Evolutionary conservation across 2,797 vertebrate species (phyloP), one percentile per base, ranked within the genome.

Genomic region (Coendou prehensilis): DNA sequence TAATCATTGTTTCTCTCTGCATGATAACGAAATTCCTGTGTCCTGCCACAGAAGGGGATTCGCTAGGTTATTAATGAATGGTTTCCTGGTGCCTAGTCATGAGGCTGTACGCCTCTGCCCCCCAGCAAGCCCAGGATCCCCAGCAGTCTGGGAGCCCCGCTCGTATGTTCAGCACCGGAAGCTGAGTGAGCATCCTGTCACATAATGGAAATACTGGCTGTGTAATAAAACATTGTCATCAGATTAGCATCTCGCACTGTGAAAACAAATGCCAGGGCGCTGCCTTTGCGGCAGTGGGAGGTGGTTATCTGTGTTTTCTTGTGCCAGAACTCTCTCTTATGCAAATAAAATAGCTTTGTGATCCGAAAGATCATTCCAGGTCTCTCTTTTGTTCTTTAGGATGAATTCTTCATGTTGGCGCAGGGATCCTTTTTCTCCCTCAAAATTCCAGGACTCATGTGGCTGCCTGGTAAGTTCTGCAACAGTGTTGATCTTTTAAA

Each of bases 371-470:
- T 84, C 67, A 37, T 82, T 91, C 15, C 6, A 54, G 13, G 87
- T 92, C 45, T 87, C 57, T 50, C 41, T 0, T 96, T 95, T 95
- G 47, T 94, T 96, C 3, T 57, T 78, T 87, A 98, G 98, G 97
- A 91, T 73, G 96, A 98, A 97, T 61, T 86, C 93, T 91, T 98
- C 98, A 2, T 98, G 98, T 54, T 98, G 98, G 98, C 96, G 64
- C 13, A 90, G 0, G 0, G 98, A 98, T 28, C 37, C 89, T 61
- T 2, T 0, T 0, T 57, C 96, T 95, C 18, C 7, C 6, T 28
- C 57, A 1, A 63, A 75, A 22, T 45, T 67, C 50, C 82, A 71
- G 85, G 88, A 93, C 61, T 97, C 98, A 11, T 99, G 98, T 0
- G 67, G 97, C 73, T 99, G 98, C 87, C 37, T 54, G 78, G 92